These are phyloP conservation scores for Cristatella mucedo DNA, from an alignment of 2,888 invertebrate species.

Conservation along the genomic window DNA sequence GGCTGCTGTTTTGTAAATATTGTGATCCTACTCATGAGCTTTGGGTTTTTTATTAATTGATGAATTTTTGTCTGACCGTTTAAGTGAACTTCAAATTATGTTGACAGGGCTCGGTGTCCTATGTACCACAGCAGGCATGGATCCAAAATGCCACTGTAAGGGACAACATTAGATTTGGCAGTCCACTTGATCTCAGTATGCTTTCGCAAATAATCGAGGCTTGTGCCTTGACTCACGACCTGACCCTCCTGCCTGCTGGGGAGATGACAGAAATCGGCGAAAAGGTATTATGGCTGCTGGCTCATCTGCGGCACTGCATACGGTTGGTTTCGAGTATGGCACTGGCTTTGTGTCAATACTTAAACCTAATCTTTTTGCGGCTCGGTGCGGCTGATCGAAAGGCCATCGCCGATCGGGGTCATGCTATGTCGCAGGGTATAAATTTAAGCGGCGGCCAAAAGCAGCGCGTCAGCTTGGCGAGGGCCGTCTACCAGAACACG, in stretches of 20 bases:
- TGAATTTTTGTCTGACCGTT: no score
- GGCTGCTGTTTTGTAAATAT: no score
- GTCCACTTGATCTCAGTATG: conserved; percentile 7
- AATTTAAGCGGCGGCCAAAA: conserved; percentile 39
- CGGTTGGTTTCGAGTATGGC: no score
- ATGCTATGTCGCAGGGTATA: conserved; percentile 30
- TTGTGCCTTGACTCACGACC: conserved; percentile 12
- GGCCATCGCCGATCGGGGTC: no score
- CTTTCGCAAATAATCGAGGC: conserved; percentile 13
- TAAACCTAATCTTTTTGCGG: no score
- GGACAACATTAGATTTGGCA: conserved; percentile 14
- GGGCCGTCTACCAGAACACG: conserved; percentile 35
- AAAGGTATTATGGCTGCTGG: conserved; percentile 13
- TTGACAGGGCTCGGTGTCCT: conserved; percentile 13
- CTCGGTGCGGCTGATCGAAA: no score
- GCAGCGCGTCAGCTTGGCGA: conserved; percentile 35
- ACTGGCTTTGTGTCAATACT: no score
- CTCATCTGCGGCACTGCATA: no score
- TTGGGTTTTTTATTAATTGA: no score
- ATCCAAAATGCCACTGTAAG: conserved; percentile 13
- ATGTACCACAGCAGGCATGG: conserved; percentile 13
- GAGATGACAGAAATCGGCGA: conserved; percentile 18
- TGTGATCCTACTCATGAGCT: no score
- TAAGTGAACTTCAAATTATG: no score
- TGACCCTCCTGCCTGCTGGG: conserved; percentile 12